These are phyloP conservation scores for Leptopterna dolabrata DNA, from an alignment of 2,888 invertebrate genomes.

Conservation along the genomic window DNA sequence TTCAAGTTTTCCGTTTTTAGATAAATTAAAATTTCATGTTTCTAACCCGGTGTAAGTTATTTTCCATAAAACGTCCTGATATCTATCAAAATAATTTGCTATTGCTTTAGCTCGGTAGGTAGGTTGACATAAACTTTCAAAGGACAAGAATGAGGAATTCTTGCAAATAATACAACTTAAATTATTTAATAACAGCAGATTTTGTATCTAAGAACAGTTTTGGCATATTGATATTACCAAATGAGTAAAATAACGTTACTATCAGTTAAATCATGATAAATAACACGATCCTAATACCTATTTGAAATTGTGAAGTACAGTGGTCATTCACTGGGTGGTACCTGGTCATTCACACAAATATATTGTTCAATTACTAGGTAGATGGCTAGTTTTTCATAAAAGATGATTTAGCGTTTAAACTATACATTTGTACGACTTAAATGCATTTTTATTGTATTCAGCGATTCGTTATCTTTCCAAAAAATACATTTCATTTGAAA, in stretches of 20 bases:
- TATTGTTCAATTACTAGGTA: neutral
- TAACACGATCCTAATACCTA: neutral
- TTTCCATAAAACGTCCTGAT: neutral
- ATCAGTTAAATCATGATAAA: neutral
- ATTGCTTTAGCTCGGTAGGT: no score
- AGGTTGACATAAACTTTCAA: neutral
- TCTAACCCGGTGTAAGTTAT: neutral
- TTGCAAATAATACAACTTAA: neutral
- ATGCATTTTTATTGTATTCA: neutral
- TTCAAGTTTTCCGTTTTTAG: no score
- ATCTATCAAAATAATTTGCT: neutral
- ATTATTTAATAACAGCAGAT: neutral
- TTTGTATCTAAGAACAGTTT: neutral
- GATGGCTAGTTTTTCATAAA: neutral
- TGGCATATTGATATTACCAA: neutral
- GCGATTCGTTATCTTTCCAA: neutral
- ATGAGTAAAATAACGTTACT: neutral
- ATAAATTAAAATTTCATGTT: neutral
- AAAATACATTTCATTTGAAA: neutral
- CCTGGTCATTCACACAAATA: neutral
- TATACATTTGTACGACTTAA: neutral
- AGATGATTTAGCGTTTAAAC: conserved; percentile 1
- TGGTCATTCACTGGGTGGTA: neutral
- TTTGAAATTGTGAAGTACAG: neutral
- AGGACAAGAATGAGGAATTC: neutral